phyloP scores from a whole-genome alignment of 2,888 invertebrate genomes.

The Allygus modestus region DNA sequence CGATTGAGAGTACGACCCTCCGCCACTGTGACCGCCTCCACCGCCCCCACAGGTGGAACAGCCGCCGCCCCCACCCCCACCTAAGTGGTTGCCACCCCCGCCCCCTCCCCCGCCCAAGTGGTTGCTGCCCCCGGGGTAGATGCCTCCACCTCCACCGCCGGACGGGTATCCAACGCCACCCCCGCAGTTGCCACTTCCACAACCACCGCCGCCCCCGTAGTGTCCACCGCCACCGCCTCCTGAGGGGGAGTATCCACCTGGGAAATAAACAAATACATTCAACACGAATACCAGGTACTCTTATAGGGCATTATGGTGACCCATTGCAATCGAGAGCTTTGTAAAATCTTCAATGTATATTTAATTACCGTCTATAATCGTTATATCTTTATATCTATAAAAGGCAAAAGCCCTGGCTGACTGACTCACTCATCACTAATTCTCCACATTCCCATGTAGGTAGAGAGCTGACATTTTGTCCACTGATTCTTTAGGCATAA shows the following conservation, averaged over 20 bases:
- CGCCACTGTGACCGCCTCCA: constrained; percentile 32
- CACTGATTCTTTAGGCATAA: too few relatives aligned
- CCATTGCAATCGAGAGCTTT: too few relatives aligned
- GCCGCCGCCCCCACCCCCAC: constrained; percentile 40
- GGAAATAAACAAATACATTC: not conserved
- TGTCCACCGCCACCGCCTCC: constrained; percentile 39
- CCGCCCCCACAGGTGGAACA: constrained; percentile 14
- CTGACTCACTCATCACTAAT: too few relatives aligned
- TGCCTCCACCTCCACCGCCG: constrained; percentile 13
- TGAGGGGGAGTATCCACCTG: not conserved
- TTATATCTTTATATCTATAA: too few relatives aligned
- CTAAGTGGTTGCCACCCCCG: not conserved
- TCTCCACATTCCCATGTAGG: too few relatives aligned
- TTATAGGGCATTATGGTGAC: too few relatives aligned
- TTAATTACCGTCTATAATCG: too few relatives aligned
- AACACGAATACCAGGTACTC: not conserved
- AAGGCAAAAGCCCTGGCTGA: too few relatives aligned
- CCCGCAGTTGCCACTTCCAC: constrained; percentile 13
- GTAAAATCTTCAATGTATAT: too few relatives aligned
- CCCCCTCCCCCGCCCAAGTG: constrained; percentile 8
- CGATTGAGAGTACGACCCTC: constrained; percentile 4
- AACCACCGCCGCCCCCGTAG: constrained; percentile 18
- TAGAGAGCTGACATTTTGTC: too few relatives aligned
- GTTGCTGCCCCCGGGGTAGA: not conserved
- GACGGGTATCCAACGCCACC: constrained; percentile 18